These are phyloP conservation scores for Cataglyphis rosenhaueri DNA, from an alignment of 2,888 invertebrate species.

Conservation along the genomic window DNA sequence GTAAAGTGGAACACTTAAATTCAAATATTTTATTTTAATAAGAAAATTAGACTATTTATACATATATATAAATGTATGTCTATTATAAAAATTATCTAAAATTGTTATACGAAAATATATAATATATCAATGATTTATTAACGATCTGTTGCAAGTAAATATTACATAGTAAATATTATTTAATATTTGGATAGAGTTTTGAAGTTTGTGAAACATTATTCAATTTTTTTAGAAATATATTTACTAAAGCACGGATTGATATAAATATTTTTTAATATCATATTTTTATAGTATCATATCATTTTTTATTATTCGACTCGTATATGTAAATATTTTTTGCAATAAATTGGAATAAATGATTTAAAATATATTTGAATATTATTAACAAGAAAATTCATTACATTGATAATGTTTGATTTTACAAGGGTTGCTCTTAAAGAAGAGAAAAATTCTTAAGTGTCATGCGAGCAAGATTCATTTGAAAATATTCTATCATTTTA, in stretches of 20 bases:
- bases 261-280: too few species aligned
- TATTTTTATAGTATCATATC: too few species aligned
- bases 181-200: background rate
- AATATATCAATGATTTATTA: background rate
- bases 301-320: background rate
- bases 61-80: background rate
- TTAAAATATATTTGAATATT: background rate
- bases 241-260: background rate
- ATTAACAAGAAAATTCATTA: conserved; percentile 8
- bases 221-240: background rate
- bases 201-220: background rate
- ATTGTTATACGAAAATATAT: background rate
- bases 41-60: background rate
- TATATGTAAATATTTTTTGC: background rate
- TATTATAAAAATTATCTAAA: background rate
- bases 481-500: conserved; percentile 23
- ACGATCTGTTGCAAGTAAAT: background rate
- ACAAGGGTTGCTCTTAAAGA: background rate
- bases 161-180: background rate
- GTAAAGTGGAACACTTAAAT: conserved; percentile 18
- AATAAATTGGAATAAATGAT: conserved; percentile 4
- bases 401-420: conserved; percentile 25
- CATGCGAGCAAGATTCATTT: conserved; percentile 3
- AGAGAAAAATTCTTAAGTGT: conserved; percentile 36
- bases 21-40: background rate